phyloP scores from a whole-genome alignment of 2,888 invertebrate species.

The Nephrotoma appendiculata region DNA sequence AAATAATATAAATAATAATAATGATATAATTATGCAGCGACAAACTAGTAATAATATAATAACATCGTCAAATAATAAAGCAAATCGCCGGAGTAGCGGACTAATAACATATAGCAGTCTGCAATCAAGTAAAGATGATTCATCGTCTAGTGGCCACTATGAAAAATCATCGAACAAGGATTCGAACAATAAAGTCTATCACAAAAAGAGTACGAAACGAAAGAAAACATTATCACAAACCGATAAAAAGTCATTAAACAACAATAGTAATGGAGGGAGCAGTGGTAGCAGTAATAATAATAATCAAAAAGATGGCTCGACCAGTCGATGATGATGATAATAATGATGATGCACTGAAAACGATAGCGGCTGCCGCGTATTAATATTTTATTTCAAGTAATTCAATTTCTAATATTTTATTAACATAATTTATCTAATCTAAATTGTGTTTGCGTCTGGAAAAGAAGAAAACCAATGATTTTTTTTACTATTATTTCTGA shows the following conservation, averaged over 20 bases:
- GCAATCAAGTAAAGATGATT: neutral
- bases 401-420: neutral
- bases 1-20: neutral
- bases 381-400: neutral
- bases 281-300: neutral
- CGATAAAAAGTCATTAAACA: conserved; percentile 10
- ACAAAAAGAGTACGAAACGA: conserved; percentile 12
- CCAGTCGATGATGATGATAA: conserved; percentile 1
- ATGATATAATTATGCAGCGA: neutral
- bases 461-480: neutral
- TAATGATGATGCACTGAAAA: neutral
- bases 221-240: conserved; percentile 13
- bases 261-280: conserved; percentile 1
- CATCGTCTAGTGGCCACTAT: conserved; percentile 2
- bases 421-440: neutral
- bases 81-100: neutral
- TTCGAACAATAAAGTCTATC: conserved; percentile 1
- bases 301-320: conserved; percentile 2
- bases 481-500: neutral
- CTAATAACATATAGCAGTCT: conserved; percentile 1
- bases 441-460: neutral
- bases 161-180: conserved; percentile 4
- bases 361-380: neutral
- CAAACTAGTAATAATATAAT: neutral
- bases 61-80: neutral